Conservation (phyloP, 2,797 vertebrate genomes). For the Anas acuta region DNA sequence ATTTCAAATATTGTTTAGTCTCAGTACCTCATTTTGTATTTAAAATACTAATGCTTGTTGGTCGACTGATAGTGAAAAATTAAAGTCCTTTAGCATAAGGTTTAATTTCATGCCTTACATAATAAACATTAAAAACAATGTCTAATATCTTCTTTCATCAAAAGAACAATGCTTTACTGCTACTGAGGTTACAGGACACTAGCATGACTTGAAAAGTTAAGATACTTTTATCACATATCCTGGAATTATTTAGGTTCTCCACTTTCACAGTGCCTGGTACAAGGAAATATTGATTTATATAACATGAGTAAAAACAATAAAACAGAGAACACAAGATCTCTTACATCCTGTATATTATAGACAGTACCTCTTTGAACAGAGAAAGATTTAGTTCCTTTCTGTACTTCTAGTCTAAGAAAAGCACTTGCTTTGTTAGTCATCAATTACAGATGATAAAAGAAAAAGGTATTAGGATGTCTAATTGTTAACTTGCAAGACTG, state of each 20-base stretch:
- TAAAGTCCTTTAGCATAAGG: constrained; percentile 38
- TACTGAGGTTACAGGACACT: neutral
- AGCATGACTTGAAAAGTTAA: neutral
- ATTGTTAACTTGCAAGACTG: neutral
- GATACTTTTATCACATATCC: neutral
- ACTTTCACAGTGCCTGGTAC: neutral
- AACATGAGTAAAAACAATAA: neutral
- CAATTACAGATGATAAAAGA: neutral
- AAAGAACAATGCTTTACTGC: neutral
- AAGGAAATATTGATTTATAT: neutral
- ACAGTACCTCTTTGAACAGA: neutral
- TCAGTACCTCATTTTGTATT: neutral
- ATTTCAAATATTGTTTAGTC: neutral
- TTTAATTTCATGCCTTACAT: constrained; percentile 54
- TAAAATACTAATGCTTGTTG: neutral
- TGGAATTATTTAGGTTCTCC: neutral
- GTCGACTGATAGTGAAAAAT: constrained; percentile 16
- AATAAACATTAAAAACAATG: neutral
- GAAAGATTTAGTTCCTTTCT: neutral
- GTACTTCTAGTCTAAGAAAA: neutral
- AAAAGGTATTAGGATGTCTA: neutral
- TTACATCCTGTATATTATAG: neutral
- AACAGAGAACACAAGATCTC: neutral
- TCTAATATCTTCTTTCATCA: neutral
- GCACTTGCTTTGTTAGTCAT: neutral